Conservation (phyloP, 2,888 invertebrate genomes). For the Pollenia amentaria region DNA sequence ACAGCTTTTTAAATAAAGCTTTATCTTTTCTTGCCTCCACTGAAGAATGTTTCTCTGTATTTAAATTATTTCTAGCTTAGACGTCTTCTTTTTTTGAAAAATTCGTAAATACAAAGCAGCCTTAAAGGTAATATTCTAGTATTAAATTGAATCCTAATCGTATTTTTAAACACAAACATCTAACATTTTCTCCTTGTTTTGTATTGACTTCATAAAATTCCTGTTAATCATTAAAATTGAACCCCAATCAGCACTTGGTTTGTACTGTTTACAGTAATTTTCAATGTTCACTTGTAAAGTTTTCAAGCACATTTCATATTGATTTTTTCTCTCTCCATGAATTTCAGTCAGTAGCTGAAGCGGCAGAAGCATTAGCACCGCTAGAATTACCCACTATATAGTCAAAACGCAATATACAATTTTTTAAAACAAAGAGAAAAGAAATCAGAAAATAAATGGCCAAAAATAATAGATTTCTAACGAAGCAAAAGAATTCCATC, state of each 20-base stretch:
- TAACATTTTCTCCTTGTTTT: neutral
- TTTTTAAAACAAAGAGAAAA: neutral
- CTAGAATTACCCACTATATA: neutral
- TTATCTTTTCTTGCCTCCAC: no score
- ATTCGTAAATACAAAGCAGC: no score
- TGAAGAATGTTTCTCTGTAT: no score
- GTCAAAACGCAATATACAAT: constrained; percentile 1
- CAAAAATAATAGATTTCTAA: constrained; percentile 9
- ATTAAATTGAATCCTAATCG: no score
- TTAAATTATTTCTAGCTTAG: no score
- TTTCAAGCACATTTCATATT: constrained; percentile 65
- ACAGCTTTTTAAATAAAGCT: no score
- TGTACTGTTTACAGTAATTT: neutral
- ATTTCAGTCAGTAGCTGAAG: neutral
- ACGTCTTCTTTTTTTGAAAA: no score
- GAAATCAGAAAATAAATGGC: neutral
- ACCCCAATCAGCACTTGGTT: neutral
- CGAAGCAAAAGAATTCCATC: constrained; percentile 38
- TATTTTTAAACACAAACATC: neutral
- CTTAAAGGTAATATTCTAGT: no score
- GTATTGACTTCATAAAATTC: neutral
- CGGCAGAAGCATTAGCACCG: neutral
- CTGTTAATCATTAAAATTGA: neutral
- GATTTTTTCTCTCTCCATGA: constrained; percentile 54
- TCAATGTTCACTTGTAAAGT: neutral